These are phyloP conservation scores for Tiliacea aurago DNA, from an alignment of 2,888 invertebrate genomes.

Conservation along the genomic window DNA sequence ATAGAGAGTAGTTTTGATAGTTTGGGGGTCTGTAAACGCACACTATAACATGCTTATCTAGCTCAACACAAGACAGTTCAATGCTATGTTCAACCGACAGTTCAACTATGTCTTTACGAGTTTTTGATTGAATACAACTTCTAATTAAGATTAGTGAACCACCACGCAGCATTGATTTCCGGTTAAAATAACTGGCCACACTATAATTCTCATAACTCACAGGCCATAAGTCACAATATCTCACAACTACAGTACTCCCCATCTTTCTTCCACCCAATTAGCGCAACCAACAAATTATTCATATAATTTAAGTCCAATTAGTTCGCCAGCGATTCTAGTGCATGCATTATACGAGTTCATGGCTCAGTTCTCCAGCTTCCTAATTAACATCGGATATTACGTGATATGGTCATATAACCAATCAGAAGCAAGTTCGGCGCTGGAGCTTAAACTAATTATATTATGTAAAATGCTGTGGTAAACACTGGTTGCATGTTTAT, in stretches of 20 bases:
- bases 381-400: conserved; percentile 24
- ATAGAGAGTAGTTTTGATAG: no score
- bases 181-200: no score
- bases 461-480: conserved; percentile 42
- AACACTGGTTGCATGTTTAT: neutral
- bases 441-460: conserved; percentile 40
- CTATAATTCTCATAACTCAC: no score
- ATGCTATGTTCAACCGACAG: no score
- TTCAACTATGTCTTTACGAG: no score
- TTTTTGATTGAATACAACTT: no score
- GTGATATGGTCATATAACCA: conserved; percentile 9
- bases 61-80: no score
- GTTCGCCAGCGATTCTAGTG: neutral
- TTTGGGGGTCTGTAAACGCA: no score
- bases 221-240: neutral
- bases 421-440: conserved; percentile 15
- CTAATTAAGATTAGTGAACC: no score
- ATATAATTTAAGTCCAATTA: conserved; percentile 16
- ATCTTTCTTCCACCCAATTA: conserved; percentile 29
- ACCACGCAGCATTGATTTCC: no score
- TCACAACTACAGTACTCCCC: no score
- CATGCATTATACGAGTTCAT: conserved; percentile 6
- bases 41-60: no score
- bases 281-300: neutral
- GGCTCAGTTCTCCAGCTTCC: neutral